Conservation (phyloP, 2,113 vertebrate species). For the Heterotis niloticus region DNA sequence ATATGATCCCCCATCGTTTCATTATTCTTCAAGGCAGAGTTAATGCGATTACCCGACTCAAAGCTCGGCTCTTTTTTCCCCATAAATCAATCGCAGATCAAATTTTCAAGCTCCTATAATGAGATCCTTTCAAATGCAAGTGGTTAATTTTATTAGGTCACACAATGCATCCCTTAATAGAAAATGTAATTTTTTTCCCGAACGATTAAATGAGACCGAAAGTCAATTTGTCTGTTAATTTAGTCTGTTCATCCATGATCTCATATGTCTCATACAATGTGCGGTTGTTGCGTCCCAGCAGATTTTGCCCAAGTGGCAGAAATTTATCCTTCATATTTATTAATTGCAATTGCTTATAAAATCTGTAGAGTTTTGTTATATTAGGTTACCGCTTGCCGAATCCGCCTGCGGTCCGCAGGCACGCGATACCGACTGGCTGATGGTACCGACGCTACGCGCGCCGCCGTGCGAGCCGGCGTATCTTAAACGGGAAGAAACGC, state of each 20-base stretch:
- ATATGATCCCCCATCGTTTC: conserved; percentile 25
- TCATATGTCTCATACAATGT: too few species aligned
- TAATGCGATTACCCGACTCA: conserved; percentile 38
- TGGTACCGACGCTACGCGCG: too few species aligned
- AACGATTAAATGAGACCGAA: conserved; percentile 26
- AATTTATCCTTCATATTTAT: too few species aligned
- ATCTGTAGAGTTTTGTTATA: too few species aligned
- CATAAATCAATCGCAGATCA: conserved; percentile 28
- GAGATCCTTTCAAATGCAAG: conserved; percentile 25
- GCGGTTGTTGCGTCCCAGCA: not conserved
- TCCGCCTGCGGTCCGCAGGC: too few species aligned
- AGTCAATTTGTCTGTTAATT: conserved; percentile 27
- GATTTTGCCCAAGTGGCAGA: too few species aligned
- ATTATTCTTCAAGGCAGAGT: conserved; percentile 31
- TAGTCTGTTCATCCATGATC: conserved; percentile 1
- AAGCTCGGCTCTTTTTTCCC: conserved; percentile 3
- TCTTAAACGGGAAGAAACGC: too few species aligned
- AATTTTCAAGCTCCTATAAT: conserved; percentile 32
- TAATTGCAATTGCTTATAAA: too few species aligned
- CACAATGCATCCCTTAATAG: conserved; percentile 19
- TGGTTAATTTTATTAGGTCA: conserved; percentile 31
- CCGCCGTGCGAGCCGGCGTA: too few species aligned
- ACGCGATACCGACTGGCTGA: too few species aligned
- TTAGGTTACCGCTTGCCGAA: too few species aligned
- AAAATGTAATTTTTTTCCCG: conserved; percentile 20